These are phyloP conservation scores for Hydractinia symbiolongicarpus DNA, from an alignment of 30 jellyfish, hydroid and myxozoan genomes.

Conservation along the genomic window DNA sequence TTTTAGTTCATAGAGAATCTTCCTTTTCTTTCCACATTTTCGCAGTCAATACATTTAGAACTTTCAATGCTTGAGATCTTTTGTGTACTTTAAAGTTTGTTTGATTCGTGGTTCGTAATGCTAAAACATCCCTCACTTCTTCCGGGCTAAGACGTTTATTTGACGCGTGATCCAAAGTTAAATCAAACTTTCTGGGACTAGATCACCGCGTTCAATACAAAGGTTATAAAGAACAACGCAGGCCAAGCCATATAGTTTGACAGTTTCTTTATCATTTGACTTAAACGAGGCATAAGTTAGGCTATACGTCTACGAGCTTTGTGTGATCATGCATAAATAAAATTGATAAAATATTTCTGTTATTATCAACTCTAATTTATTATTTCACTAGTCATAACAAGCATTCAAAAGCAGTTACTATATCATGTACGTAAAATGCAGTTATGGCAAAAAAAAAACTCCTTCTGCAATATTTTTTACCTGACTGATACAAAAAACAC, in stretches of 20 bases:
- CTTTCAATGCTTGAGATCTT: neutral
- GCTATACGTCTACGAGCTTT: too few relatives aligned
- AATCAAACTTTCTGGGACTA: neutral
- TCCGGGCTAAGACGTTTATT: neutral
- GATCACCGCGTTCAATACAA: conserved; percentile 45
- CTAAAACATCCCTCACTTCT: conserved; percentile 10
- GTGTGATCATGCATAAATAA: too few relatives aligned
- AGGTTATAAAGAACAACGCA: conserved; percentile 51
- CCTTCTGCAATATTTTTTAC: too few relatives aligned
- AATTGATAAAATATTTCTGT: too few relatives aligned
- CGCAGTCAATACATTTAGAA: neutral
- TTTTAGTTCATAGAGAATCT: neutral
- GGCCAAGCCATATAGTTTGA: conserved; percentile 47
- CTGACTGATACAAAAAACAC: too few relatives aligned
- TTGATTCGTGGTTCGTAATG: neutral
- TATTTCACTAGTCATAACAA: too few relatives aligned
- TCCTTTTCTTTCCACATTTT: neutral
- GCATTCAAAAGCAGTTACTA: too few relatives aligned
- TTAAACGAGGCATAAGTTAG: too few relatives aligned
- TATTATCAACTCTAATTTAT: too few relatives aligned
- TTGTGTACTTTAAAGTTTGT: neutral
- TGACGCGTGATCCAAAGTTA: conserved; percentile 25
- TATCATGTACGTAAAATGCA: too few relatives aligned
- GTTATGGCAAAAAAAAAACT: too few relatives aligned
- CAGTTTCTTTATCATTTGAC: conserved; percentile 45